Conservation (phyloP, 2,888 invertebrate genomes). For the Theretra japonica region DNA sequence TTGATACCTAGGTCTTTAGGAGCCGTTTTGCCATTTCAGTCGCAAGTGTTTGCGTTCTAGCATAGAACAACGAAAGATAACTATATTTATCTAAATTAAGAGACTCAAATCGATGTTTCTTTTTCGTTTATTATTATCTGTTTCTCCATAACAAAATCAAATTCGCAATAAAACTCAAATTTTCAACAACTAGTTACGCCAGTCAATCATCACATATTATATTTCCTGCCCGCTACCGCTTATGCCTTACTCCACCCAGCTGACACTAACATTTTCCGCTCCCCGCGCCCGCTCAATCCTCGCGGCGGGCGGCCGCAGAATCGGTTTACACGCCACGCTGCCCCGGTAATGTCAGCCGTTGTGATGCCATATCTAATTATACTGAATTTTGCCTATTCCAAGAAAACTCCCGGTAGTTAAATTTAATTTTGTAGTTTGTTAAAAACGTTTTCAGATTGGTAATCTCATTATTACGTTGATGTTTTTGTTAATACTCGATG, state of each 20-base stretch:
- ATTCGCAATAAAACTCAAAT: too few relatives aligned
- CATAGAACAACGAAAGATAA: too few relatives aligned
- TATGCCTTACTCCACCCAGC: neutral
- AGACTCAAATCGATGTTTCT: too few relatives aligned
- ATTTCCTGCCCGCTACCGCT: neutral
- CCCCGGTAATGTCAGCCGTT: constrained; percentile 47
- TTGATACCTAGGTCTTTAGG: too few relatives aligned
- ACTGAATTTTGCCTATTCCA: constrained; percentile 18
- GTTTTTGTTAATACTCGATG: neutral
- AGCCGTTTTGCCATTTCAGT: too few relatives aligned
- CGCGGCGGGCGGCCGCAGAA: constrained; percentile 41
- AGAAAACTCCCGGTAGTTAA: constrained; percentile 27
- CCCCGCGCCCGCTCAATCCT: constrained; percentile 20
- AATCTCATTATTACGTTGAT: neutral
- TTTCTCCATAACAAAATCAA: too few relatives aligned
- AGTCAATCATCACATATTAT: too few relatives aligned
- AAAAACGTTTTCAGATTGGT: neutral
- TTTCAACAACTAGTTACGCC: too few relatives aligned
- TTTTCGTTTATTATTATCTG: too few relatives aligned
- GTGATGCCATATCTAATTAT: constrained; percentile 44
- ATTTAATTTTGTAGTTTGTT: constrained; percentile 28
- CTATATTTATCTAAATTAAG: too few relatives aligned
- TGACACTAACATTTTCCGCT: neutral
- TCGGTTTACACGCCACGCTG: constrained; percentile 57
- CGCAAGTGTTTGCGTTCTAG: too few relatives aligned